Percentiles rank a stretch among this genome's conserved stretches.
phyloP scores from a whole-genome alignment of 1,140 invertebrate species.

The Anoplolepis gracilipes region DNA sequence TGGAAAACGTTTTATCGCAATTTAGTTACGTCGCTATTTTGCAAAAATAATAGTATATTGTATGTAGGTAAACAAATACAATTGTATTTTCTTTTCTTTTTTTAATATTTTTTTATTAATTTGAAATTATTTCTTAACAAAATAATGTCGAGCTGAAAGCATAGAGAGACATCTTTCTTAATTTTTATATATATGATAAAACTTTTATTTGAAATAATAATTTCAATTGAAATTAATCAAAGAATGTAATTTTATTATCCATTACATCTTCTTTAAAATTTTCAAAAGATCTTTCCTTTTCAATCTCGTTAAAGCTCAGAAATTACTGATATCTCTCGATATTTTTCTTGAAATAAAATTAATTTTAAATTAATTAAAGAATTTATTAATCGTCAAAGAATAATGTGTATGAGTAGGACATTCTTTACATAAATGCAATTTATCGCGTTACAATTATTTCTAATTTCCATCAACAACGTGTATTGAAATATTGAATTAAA shows the following conservation, averaged over 20 bases:
- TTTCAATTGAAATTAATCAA: not conserved
- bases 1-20: constrained; percentile 5
- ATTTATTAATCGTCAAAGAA: not conserved
- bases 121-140: not conserved
- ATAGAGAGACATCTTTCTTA: not conserved
- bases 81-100: not conserved
- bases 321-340: too few species aligned
- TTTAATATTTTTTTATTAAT: too few species aligned
- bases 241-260: not conserved
- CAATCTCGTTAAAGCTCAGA: too few species aligned
- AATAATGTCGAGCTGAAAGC: not conserved
- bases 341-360: not conserved
- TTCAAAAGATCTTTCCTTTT: not conserved
- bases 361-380: not conserved
- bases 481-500: not conserved
- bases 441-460: not conserved
- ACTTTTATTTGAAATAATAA: not conserved
- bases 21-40: not conserved
- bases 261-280: not conserved
- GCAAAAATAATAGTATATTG: not conserved
- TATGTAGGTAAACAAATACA: not conserved
- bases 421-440: not conserved
- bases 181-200: not conserved
- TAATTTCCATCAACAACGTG: constrained; percentile 11
- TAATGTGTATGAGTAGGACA: not conserved